phyloP scores from a whole-genome alignment of 1,140 invertebrate species.

The Drosophila aff. region DNA sequence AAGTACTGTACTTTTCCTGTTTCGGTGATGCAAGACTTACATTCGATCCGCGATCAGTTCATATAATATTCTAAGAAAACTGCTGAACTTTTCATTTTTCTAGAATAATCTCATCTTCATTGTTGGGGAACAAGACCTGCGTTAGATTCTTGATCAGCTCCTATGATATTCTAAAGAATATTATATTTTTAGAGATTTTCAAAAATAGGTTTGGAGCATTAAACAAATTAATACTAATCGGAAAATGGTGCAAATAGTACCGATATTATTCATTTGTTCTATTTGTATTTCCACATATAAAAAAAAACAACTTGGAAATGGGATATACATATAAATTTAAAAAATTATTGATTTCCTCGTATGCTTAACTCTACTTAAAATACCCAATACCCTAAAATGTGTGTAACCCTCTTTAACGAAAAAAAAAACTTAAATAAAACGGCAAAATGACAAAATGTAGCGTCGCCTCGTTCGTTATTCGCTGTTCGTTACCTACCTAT shows the following conservation, averaged over 20 bases:
- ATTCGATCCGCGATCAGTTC: too few relatives aligned
- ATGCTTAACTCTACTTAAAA: neutral
- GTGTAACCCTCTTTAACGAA: neutral
- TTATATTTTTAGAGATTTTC: too few relatives aligned
- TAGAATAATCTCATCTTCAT: too few relatives aligned
- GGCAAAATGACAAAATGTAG: conserved; percentile 71
- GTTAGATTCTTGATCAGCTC: neutral
- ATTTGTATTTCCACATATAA: neutral
- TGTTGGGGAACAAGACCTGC: neutral
- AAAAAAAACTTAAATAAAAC: conserved; percentile 39
- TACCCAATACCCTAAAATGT: conserved; percentile 4
- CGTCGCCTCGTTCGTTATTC: conserved; percentile 43
- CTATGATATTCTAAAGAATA: too few relatives aligned
- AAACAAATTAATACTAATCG: neutral
- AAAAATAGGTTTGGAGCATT: neutral
- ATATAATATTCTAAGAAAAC: too few relatives aligned
- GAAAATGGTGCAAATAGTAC: neutral
- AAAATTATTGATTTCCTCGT: neutral
- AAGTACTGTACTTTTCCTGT: too few relatives aligned
- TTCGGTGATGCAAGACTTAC: too few relatives aligned
- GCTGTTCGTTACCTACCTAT: conserved; percentile 16
- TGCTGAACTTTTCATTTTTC: too few relatives aligned
- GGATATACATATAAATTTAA: too few relatives aligned
- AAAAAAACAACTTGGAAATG: neutral
- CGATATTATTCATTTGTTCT: neutral